Conservation (phyloP, 1,140 invertebrate species). For the Drosophila willistoni region DNA sequence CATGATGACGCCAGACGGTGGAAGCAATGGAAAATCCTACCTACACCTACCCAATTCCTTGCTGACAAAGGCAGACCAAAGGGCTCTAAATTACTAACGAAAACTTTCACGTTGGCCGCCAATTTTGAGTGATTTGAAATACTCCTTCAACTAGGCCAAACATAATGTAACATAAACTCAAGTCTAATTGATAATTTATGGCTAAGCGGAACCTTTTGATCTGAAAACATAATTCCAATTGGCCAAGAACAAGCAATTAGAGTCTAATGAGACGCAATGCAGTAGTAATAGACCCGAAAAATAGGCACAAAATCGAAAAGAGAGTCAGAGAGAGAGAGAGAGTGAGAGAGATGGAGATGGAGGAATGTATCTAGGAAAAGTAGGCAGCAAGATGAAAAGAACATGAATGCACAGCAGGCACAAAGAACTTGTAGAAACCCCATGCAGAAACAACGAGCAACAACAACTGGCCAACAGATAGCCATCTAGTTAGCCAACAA, state of each 20-base stretch:
- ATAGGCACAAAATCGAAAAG: not conserved
- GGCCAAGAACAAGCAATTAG: constrained; percentile 64
- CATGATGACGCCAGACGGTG: constrained; percentile 47
- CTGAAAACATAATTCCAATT: constrained; percentile 38
- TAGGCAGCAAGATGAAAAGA: constrained; percentile 45
- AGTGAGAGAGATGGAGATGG: not conserved
- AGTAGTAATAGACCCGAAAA: constrained; percentile 67
- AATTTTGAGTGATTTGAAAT: constrained; percentile 28
- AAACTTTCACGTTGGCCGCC: not conserved
- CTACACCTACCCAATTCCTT: constrained; percentile 35
- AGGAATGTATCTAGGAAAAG: not conserved
- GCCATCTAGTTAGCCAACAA: constrained; percentile 81
- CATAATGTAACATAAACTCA: too few species aligned
- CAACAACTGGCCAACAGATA: constrained; percentile 59
- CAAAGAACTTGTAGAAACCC: constrained; percentile 49
- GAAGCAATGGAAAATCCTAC: constrained; percentile 3
- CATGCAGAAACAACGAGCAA: constrained; percentile 24
- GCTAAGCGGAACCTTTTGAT: constrained; percentile 50
- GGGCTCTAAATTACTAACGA: constrained; percentile 17
- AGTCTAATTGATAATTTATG: not conserved
- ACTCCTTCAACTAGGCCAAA: constrained; percentile 55
- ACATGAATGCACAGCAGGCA: constrained; percentile 64
- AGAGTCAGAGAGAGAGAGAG: not conserved
- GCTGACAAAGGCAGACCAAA: constrained; percentile 35
- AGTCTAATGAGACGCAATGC: constrained; percentile 78